Percentiles rank a stretch among this genome's conserved stretches.
Conservation (phyloP, 2,113 vertebrate genomes). For the Sapayoa aenigma region DNA sequence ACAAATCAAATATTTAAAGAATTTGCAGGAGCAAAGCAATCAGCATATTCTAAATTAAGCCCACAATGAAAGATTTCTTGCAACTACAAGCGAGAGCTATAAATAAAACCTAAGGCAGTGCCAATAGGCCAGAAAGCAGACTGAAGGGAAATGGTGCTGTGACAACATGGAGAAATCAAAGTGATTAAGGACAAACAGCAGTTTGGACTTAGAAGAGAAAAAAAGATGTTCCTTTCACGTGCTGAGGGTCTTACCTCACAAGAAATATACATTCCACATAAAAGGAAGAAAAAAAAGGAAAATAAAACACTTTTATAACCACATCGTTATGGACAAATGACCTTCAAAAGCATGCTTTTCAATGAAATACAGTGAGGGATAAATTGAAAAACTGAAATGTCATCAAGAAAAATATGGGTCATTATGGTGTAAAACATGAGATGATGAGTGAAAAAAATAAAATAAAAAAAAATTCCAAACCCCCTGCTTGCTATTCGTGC, state of each 20-base stretch:
- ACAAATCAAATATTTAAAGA: conserved; percentile 11
- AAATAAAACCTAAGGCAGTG: conserved; percentile 33
- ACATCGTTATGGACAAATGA: conserved; percentile 70
- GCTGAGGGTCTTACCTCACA: conserved; percentile 90
- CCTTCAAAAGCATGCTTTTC: conserved; percentile 64
- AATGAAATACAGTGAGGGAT: conserved; percentile 60
- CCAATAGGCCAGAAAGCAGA: conserved; percentile 66
- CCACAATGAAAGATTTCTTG: conserved; percentile 40
- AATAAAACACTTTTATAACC: conserved; percentile 77
- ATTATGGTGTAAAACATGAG: neutral
- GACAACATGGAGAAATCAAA: conserved; percentile 67
- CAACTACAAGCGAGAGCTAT: conserved; percentile 48
- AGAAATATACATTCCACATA: conserved; percentile 91
- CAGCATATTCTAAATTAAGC: conserved; percentile 48
- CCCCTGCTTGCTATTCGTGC: neutral
- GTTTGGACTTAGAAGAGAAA: conserved; percentile 51
- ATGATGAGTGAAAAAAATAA: neutral
- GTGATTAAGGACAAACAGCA: conserved; percentile 62
- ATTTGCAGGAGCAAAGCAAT: conserved; percentile 42
- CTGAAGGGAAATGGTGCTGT: conserved; percentile 55
- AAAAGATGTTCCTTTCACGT: conserved; percentile 72
- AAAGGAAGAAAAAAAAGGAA: conserved; percentile 83
- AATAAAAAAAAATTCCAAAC: neutral
- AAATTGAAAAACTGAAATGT: conserved; percentile 24
- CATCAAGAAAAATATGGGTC: neutral